Evolutionary conservation across 2,113 vertebrate genomes (phyloP).

Genomic region (Zootoca vivipara): DNA sequence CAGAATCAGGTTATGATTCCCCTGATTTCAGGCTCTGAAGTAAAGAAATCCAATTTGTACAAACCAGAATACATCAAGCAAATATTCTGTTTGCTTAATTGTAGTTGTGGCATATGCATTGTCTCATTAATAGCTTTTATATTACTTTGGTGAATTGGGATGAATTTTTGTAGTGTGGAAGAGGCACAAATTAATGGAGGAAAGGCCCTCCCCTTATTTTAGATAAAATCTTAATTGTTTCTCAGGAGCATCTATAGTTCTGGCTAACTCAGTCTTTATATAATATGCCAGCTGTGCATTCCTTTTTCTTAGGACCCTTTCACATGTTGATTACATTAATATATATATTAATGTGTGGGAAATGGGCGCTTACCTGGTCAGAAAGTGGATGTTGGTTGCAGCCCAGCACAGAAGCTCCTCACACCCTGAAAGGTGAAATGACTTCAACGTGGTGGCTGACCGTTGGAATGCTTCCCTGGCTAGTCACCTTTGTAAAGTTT

Average conservation of each 20-base stretch:
- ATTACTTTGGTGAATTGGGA: background rate
- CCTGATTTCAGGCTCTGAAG: background rate
- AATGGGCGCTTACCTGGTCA: no score
- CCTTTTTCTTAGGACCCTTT: background rate
- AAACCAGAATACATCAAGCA: background rate
- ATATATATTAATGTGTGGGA: background rate
- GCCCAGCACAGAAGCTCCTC: no score
- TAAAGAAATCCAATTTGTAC: background rate
- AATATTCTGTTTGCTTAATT: background rate
- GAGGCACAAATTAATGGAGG: background rate
- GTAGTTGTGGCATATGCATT: background rate
- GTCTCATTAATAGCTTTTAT: background rate
- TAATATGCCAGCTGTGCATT: background rate
- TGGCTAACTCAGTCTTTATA: background rate
- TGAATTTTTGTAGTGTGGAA: background rate
- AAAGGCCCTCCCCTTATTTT: background rate
- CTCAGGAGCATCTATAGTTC: background rate
- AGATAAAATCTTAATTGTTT: background rate
- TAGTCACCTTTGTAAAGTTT: no score
- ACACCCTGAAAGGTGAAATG: no score
- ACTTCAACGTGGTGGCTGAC: no score
- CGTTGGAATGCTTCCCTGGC: no score
- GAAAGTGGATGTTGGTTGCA: no score
- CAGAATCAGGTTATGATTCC: background rate
- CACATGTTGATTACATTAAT: background rate